phyloP scores from a whole-genome alignment of 1,140 invertebrate species.

The Magallana ariakensis region DNA sequence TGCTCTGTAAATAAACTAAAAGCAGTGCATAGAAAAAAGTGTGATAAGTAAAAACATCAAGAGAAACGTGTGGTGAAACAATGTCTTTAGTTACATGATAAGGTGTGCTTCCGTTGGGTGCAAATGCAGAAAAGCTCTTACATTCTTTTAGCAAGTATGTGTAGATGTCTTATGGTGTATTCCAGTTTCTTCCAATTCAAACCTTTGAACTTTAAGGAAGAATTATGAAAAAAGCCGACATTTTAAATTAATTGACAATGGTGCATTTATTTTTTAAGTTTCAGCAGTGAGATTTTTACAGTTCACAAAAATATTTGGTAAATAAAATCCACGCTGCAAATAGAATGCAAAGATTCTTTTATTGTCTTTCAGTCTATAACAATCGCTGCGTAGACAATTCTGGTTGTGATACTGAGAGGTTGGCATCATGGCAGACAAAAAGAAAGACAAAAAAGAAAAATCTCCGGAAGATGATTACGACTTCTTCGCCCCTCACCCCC shows the following conservation, averaged over 20 bases:
- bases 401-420: neutral
- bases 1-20: no score
- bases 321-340: no score
- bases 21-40: neutral
- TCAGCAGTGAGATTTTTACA: no score
- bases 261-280: no score
- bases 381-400: neutral
- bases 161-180: neutral
- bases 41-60: neutral
- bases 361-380: neutral
- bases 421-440: slow-evolving; percentile 38
- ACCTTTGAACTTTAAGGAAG: no score
- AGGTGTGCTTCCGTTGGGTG: neutral
- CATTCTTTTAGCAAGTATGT: neutral
- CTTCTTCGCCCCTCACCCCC: slow-evolving; percentile 70
- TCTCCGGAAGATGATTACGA: slow-evolving; percentile 67
- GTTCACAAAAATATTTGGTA: no score
- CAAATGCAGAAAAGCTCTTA: neutral
- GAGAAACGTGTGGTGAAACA: slow-evolving; percentile 6
- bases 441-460: slow-evolving; percentile 46
- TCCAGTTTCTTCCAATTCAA: no score
- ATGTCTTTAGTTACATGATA: slow-evolving; percentile 24
- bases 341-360: neutral
- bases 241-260: no score
- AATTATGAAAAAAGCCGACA: no score